Conservation (phyloP, 2,797 vertebrate species). For the Pogonophryne albipinna region DNA sequence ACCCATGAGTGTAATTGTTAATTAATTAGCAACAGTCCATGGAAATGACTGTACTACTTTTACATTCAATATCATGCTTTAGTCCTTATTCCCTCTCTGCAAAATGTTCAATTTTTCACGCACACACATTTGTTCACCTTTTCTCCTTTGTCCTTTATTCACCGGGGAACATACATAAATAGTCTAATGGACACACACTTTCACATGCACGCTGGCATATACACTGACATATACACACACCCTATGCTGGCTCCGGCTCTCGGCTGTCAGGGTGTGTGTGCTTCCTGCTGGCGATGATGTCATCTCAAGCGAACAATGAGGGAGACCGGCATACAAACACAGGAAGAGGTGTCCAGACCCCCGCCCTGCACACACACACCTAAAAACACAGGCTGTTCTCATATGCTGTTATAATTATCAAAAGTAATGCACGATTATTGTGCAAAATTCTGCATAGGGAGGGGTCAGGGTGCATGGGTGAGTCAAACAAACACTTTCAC, state of each 20-base stretch:
- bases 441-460: too few relatives aligned
- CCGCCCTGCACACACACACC: conserved; percentile 62
- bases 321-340: conserved; percentile 85
- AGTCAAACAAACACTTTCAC: too few relatives aligned
- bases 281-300: conserved; percentile 84
- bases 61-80: too few relatives aligned
- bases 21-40: too few relatives aligned
- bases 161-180: conserved; percentile 24
- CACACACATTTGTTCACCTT: conserved; percentile 8
- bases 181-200: conserved; percentile 11
- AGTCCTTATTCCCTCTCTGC: background rate
- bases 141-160: conserved; percentile 35
- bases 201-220: conserved; percentile 25
- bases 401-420: too few relatives aligned
- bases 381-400: background rate
- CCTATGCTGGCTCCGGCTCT: conserved; percentile 34
- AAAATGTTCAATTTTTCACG: background rate
- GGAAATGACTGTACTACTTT: too few relatives aligned
- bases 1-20: background rate
- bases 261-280: conserved; percentile 62
- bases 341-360: conserved; percentile 84
- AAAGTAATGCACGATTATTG: too few relatives aligned
- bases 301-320: conserved; percentile 83
- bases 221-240: conserved; percentile 41
- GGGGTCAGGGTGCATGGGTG: too few relatives aligned